These are phyloP conservation scores for Eclectus roratus DNA, from an alignment of 2,113 vertebrate genomes.

Conservation along the genomic window DNA sequence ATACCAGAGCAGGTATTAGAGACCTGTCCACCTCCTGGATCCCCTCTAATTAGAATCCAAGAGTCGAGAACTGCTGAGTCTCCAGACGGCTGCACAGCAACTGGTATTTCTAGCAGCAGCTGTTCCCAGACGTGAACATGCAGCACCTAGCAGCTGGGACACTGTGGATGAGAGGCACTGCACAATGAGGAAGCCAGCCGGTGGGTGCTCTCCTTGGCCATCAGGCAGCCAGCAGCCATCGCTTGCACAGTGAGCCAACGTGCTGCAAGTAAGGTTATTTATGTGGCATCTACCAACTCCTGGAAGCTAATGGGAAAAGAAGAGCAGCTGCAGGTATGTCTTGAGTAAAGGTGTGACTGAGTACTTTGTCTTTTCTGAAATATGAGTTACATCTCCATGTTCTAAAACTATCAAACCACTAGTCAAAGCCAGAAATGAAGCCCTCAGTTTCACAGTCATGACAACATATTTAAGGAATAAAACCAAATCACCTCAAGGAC, in stretches of 20 bases:
- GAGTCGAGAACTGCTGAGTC: rapidly evolving
- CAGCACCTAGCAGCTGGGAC: not conserved
- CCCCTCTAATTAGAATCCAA: not conserved
- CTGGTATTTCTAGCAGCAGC: not conserved
- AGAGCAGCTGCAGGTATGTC: not conserved
- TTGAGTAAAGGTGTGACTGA: not conserved
- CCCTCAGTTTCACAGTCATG: not conserved
- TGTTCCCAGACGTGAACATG: not conserved
- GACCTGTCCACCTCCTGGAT: not conserved
- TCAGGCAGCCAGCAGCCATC: not conserved
- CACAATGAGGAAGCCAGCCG: not conserved
- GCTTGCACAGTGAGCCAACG: not conserved
- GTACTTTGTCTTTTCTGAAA: not conserved
- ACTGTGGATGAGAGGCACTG: not conserved
- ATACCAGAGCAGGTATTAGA: not conserved
- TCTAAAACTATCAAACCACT: not conserved
- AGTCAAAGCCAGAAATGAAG: not conserved
- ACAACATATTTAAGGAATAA: not conserved
- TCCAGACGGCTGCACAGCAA: not conserved
- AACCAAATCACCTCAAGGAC: not conserved
- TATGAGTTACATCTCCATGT: rapidly evolving
- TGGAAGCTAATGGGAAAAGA: not conserved
- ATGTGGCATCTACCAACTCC: not conserved
- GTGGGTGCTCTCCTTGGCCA: not conserved
- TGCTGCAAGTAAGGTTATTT: not conserved